These are phyloP conservation scores for Pygoscelis antarcticus DNA, from an alignment of 2,113 vertebrate genomes.

Conservation along the genomic window DNA sequence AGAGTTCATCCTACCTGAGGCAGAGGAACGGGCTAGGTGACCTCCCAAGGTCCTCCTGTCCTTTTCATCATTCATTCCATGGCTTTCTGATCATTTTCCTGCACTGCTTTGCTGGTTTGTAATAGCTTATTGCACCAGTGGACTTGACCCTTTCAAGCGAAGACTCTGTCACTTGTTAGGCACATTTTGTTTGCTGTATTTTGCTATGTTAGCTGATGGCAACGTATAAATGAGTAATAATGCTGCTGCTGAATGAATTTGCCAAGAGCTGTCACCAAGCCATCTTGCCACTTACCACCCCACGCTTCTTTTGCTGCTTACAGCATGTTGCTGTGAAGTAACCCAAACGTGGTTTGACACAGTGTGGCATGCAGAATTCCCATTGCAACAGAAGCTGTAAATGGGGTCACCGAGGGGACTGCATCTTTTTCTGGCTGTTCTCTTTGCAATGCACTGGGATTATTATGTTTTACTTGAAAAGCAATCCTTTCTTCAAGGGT, in stretches of 20 bases:
- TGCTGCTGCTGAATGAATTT: neutral
- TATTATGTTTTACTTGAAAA: neutral
- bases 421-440: neutral
- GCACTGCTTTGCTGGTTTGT: neutral
- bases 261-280: neutral
- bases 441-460: neutral
- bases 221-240: neutral
- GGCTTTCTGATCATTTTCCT: neutral
- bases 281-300: neutral
- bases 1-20: neutral
- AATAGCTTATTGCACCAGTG: neutral
- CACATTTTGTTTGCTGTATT: neutral
- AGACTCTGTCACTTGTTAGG: neutral
- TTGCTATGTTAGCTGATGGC: neutral
- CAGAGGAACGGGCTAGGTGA: neutral
- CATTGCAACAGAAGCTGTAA: neutral
- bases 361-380: neutral
- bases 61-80: neutral
- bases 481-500: neutral
- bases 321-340: neutral
- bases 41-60: neutral
- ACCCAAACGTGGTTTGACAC: fast-evolving
- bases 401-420: neutral
- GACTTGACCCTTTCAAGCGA: neutral
- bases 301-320: neutral